A percentile compares a stretch with the other conserved stretches of the same genome.
Evolutionary conservation across 2,888 invertebrate genomes (phyloP).

Genomic region (Anticlea derivata): DNA sequence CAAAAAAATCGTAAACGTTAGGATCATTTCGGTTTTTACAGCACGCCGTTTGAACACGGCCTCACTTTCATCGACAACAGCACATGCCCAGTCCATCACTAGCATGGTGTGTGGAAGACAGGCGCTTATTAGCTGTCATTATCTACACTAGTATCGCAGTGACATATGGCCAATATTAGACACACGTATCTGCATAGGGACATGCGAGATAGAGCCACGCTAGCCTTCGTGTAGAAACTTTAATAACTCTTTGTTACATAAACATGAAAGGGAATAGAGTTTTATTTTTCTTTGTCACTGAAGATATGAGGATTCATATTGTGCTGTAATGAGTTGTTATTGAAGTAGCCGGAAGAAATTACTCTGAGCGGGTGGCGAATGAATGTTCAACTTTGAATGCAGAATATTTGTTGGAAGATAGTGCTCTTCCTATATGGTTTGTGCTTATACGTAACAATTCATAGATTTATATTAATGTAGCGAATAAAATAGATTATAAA

Average conservation of each 20-base stretch:
- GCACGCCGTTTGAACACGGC: too few species aligned
- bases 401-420: constrained; percentile 19
- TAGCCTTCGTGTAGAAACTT: constrained; percentile 56
- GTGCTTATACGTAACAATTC: not conserved
- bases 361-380: constrained; percentile 3
- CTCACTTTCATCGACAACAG: constrained; percentile 17
- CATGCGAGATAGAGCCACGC: constrained; percentile 70
- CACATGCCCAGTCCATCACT: constrained; percentile 50
- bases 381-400: constrained; percentile 12
- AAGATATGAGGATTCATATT: constrained; percentile 23
- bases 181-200: constrained; percentile 59
- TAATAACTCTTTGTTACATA: constrained; percentile 61
- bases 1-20: too few species aligned
- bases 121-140: constrained; percentile 81
- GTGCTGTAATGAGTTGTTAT: constrained; percentile 25
- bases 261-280: constrained; percentile 27
- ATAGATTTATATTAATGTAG: too few species aligned
- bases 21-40: too few species aligned
- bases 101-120: constrained; percentile 70
- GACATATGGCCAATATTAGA: constrained; percentile 81
- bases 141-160: constrained; percentile 76
- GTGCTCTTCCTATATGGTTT: not conserved
- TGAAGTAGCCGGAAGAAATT: constrained; percentile 26
- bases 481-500: too few species aligned
- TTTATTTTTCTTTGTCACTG: constrained; percentile 39